phyloP scores from a whole-genome alignment of 2,888 invertebrate species.

The Brachycybe producta region DNA sequence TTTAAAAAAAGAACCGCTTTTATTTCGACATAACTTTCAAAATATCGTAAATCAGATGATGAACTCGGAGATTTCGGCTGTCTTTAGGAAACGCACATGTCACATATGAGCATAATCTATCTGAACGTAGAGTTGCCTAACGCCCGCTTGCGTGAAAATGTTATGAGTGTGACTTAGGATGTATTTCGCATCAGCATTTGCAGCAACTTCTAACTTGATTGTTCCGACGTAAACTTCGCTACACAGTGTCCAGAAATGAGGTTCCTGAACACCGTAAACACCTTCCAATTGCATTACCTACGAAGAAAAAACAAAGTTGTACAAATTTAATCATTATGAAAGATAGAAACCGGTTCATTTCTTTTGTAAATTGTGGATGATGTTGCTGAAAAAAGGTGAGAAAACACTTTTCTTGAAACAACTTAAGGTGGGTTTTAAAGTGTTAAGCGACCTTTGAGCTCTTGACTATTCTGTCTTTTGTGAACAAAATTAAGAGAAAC shows the following conservation, averaged over 20 bases:
- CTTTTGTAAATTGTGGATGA: too few relatives aligned
- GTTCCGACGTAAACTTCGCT: conserved; percentile 86
- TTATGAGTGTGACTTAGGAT: conserved; percentile 83
- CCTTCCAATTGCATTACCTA: conserved; percentile 64
- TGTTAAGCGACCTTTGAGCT: too few relatives aligned
- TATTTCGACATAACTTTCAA: too few relatives aligned
- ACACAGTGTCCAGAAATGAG: conserved; percentile 96
- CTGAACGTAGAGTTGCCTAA: conserved; percentile 82
- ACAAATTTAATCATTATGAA: too few relatives aligned
- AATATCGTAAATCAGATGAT: too few relatives aligned
- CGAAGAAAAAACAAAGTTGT: too few relatives aligned
- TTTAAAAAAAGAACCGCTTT: too few relatives aligned
- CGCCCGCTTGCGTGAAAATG: conserved; percentile 81
- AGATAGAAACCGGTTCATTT: conserved; percentile 29
- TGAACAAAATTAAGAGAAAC: too few relatives aligned
- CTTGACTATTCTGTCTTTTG: too few relatives aligned
- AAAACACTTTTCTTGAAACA: not conserved
- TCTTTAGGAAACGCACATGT: too few relatives aligned
- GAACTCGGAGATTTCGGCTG: too few relatives aligned
- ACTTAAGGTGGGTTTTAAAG: not conserved
- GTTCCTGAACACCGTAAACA: conserved; percentile 90
- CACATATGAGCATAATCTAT: conserved; percentile 74
- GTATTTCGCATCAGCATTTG: conserved; percentile 81
- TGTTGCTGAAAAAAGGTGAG: too few relatives aligned
- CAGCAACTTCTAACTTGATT: conserved; percentile 86